phyloP scores from a whole-genome alignment of 2,113 vertebrate genomes.

The Oenanthe oenanthe region DNA sequence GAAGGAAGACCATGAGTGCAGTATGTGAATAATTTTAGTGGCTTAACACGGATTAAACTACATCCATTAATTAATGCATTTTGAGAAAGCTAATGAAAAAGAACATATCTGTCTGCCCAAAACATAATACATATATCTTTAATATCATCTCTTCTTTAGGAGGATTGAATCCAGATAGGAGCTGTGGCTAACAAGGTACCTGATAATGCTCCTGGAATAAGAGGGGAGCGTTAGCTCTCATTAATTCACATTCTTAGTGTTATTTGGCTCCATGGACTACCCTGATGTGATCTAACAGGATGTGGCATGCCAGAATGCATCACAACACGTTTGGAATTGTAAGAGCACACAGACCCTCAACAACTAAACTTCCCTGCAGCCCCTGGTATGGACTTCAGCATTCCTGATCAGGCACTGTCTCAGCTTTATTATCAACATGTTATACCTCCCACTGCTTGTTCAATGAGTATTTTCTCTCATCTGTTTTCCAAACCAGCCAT shows the following conservation, averaged over 20 bases:
- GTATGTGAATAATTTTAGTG: background rate
- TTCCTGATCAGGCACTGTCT: background rate
- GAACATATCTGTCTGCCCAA: background rate
- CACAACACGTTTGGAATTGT: background rate
- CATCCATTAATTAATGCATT: background rate
- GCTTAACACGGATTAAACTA: background rate
- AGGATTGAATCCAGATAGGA: background rate
- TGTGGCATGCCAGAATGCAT: slow-evolving; percentile 33
- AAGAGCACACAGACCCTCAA: background rate
- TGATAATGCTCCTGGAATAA: background rate
- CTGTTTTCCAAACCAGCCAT: background rate
- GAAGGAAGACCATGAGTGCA: background rate
- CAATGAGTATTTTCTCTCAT: background rate
- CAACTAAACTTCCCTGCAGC: background rate
- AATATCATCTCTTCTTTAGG: background rate
- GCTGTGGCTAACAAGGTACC: background rate
- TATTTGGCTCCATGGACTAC: background rate
- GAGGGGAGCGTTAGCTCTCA: slow-evolving; percentile 3
- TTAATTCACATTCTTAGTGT: slow-evolving; percentile 30
- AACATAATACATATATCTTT: background rate
- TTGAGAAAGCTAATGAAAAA: slow-evolving; percentile 15
- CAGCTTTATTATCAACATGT: background rate
- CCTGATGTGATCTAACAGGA: slow-evolving; percentile 13
- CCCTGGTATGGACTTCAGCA: background rate
- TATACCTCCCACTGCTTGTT: background rate